Evolutionary conservation across 2,113 vertebrate genomes (phyloP), one percentile per base, ranked within the genome.

Genomic region (Peromyscus maniculatus): DNA sequence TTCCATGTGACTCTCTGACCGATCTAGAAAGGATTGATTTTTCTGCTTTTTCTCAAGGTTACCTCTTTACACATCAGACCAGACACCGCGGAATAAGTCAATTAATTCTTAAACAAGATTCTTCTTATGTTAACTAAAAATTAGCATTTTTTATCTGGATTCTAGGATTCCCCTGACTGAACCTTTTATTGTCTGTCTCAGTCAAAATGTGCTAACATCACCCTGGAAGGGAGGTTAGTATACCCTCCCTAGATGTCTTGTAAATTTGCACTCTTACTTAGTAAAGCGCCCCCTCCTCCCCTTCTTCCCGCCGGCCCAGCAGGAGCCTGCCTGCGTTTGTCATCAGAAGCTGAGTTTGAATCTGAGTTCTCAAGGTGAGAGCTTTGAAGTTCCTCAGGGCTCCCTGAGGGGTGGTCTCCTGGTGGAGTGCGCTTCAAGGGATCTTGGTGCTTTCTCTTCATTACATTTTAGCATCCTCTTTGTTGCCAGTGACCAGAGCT

Each of bases 401-500:
- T 72, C 79, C 94, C 91, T 93, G 66, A 93, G 64, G 69, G 69
- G 19, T 19, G 36, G 36, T 72, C 97, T 98, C 94, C 77, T 83
- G 78, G 95, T 96, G 96, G 92, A 93, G 94, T 72, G 92, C 89
- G 95, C 94, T 97, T 97, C 96, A 96, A 52, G 92, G 94, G 93
- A 62, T 82, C 83, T 33, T 2, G 11, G 62, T 87, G 93, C 96
- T 97, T 95, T 91, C 86, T 92, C 97, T 97, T 97, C 59, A 93
- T 88, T 97, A 39, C 91, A 71, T 92, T 98, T 89, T 95, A 93
- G 91, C 91, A 96, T 89, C 90, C 98, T 97, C 94, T 96, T 98
- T 97, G 86, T 80, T 97, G 97, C 94, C 98, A 95, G 93, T 97
- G 97, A 96, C 96, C 96, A 92, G 97, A 98, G 87, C 96, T 98